Evolutionary conservation across 1,140 invertebrate genomes (phyloP).

Genomic region (Telenomus remus): DNA sequence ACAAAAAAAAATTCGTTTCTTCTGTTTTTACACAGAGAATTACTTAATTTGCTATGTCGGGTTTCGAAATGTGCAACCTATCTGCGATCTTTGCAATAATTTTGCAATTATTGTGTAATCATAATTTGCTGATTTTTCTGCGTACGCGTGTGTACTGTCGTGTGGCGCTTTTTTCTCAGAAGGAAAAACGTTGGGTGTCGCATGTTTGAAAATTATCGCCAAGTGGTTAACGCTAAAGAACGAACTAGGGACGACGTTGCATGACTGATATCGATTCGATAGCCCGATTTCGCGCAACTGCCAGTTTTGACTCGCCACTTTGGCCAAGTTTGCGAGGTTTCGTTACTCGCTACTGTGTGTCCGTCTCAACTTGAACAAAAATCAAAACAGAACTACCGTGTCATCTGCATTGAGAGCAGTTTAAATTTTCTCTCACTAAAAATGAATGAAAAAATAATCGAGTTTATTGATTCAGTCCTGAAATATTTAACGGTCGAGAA

Average conservation of each 20-base stretch:
- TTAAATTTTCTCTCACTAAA: neutral
- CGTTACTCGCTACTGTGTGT: slow-evolving; percentile 32
- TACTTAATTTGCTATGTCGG: slow-evolving; percentile 11
- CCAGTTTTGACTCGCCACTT: slow-evolving; percentile 62
- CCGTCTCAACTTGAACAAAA: neutral
- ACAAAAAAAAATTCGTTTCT: slow-evolving; percentile 4
- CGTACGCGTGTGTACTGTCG: slow-evolving; percentile 9
- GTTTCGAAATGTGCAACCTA: slow-evolving; percentile 3
- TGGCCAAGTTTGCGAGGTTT: slow-evolving; percentile 48
- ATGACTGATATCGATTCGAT: slow-evolving; percentile 72
- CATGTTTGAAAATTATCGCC: slow-evolving; percentile 71
- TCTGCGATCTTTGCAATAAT: slow-evolving; percentile 14
- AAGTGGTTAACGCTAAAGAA: slow-evolving; percentile 61
- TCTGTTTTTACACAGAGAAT: neutral
- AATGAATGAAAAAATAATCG: neutral
- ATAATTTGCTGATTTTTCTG: slow-evolving; percentile 42
- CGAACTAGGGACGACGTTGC: slow-evolving; percentile 64
- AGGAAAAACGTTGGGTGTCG: slow-evolving; percentile 67
- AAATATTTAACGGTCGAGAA: neutral
- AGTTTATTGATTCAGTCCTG: neutral
- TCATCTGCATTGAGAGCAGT: neutral
- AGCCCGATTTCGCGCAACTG: slow-evolving; percentile 66
- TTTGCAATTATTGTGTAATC: slow-evolving; percentile 22
- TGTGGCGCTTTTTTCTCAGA: slow-evolving; percentile 48
- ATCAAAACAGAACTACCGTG: no score